Percentiles rank a stretch among this genome's conserved stretches.
phyloP scores from a whole-genome alignment of 2,797 vertebrate genomes.

The Enoplosus armatus region DNA sequence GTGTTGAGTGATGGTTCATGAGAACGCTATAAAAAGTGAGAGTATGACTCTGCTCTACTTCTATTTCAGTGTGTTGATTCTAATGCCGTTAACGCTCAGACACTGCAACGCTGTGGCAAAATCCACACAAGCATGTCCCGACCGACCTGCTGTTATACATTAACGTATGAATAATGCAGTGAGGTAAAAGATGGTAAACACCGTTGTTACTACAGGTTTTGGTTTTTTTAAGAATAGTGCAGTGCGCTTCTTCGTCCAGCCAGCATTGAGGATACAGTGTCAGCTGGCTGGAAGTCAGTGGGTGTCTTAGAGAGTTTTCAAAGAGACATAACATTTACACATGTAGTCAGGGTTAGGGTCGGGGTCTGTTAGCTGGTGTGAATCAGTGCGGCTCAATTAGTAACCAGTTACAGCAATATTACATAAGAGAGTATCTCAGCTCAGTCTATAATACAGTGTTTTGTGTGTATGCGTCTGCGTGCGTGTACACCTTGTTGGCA shows the following conservation, averaged over 20 bases:
- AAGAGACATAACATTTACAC: conserved; percentile 77
- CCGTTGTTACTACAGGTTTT: conserved; percentile 71
- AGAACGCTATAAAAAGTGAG: conserved; percentile 56
- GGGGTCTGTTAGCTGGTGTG: conserved; percentile 80
- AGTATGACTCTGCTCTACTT: conserved; percentile 48
- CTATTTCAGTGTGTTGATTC: conserved; percentile 45
- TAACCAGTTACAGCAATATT: conserved; percentile 76
- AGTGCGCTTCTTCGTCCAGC: conserved; percentile 63
- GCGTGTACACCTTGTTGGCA: conserved; percentile 36
- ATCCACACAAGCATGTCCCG: conserved; percentile 53
- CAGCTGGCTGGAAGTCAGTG: conserved; percentile 69
- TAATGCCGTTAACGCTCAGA: conserved; percentile 54
- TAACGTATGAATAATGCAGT: conserved; percentile 70
- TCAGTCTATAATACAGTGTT: conserved; percentile 79
- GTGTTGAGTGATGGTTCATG: conserved; percentile 41
- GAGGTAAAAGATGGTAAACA: conserved; percentile 76
- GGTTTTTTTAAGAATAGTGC: conserved; percentile 80
- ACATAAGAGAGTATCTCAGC: conserved; percentile 65
- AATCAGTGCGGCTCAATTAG: conserved; percentile 79
- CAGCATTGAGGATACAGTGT: conserved; percentile 69
- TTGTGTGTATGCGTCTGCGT: conserved; percentile 20
- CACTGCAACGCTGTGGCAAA: conserved; percentile 57
- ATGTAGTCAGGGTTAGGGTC: conserved; percentile 72
- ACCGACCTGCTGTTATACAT: conserved; percentile 40
- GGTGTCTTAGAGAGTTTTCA: conserved; percentile 69